Evolutionary conservation across 2,888 invertebrate genomes (phyloP), one percentile per base, ranked within the genome.

Genomic region (Entomobrya proxima): DNA sequence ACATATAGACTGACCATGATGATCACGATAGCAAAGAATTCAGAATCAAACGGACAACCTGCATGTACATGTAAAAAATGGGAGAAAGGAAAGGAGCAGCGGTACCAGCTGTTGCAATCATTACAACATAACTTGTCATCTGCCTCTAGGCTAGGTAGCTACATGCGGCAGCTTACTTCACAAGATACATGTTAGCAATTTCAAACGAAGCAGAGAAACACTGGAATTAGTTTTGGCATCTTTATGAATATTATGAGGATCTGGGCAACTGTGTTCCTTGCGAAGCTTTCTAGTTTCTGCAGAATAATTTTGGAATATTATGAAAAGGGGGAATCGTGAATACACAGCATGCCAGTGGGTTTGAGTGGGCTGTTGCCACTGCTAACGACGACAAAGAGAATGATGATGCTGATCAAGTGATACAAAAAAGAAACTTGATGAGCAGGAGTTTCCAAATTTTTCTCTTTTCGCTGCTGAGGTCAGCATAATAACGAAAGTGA

Each of bases 201-300:
- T 67, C 15, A 64, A 50, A 27, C 30, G 27, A 18, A 44, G 30
- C 24, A 44, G n/a, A 21, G 72, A 72, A 61, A 79, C 32, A 61
- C 61, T 72, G 78, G 84, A 84, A 84, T 84, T 84, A 84, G 78
- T 72, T 77, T 84, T 84, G 84, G 84, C 84, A 84, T 84, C 78
- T 84, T 84, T 84, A 84, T 78, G 78, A 55, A 37, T 83, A 76
- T 76, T 76, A 37, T 76, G 83, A 76, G 32, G 76, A 64, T 75
- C n/a, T n/a, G n/a, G n/a, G 72, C 82, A 82, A 82, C 64, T 75
- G 50, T 21, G n/a, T n/a, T n/a, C 24, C 35, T 24, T 44, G 24
- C 24, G 1, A 32, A 2, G 24, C 13, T 30, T 37, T 74, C 44
- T 61, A 32, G 24, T 30, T 37, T 74, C 44, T 61, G 44, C 21